Evolutionary conservation across 2,888 invertebrate species (phyloP).

Genomic region (Parnassius apollo): DNA sequence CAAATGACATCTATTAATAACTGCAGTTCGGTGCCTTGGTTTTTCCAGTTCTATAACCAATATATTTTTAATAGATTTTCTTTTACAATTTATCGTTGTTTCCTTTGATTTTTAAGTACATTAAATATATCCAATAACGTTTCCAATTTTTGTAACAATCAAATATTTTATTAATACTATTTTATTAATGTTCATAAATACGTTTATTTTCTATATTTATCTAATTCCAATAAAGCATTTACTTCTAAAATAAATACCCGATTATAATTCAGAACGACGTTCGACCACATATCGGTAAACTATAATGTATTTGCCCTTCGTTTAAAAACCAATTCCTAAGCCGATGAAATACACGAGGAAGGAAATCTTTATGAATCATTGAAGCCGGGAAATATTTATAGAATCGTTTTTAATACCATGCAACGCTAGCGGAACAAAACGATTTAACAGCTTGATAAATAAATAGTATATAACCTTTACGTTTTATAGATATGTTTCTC

Average conservation of each 20-base stretch:
- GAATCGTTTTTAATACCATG: conserved; percentile 14
- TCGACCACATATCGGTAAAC: conserved; percentile 20
- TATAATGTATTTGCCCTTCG: conserved; percentile 25
- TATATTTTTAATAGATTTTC: too few species aligned
- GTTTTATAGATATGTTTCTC: too few species aligned
- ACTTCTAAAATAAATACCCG: conserved; percentile 1
- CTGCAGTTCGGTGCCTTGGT: too few species aligned
- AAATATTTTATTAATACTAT: too few species aligned
- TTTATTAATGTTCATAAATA: too few species aligned
- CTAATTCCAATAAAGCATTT: conserved; percentile 10
- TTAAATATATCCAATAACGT: too few species aligned
- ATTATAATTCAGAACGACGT: conserved; percentile 8
- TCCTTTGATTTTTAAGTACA: too few species aligned
- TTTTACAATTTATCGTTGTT: too few species aligned
- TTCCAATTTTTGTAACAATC: too few species aligned
- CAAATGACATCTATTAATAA: too few species aligned
- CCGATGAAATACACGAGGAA: conserved; percentile 18
- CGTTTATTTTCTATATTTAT: too few species aligned
- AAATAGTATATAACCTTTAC: not conserved
- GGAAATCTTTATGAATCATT: conserved; percentile 25
- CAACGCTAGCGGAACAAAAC: conserved; percentile 20
- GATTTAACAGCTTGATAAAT: conserved; percentile 18
- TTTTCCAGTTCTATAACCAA: too few species aligned
- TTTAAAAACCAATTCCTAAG: conserved; percentile 15
- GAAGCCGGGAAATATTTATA: conserved; percentile 18